phyloP scores from a whole-genome alignment of 2,888 invertebrate genomes.

The Agelastica alni region DNA sequence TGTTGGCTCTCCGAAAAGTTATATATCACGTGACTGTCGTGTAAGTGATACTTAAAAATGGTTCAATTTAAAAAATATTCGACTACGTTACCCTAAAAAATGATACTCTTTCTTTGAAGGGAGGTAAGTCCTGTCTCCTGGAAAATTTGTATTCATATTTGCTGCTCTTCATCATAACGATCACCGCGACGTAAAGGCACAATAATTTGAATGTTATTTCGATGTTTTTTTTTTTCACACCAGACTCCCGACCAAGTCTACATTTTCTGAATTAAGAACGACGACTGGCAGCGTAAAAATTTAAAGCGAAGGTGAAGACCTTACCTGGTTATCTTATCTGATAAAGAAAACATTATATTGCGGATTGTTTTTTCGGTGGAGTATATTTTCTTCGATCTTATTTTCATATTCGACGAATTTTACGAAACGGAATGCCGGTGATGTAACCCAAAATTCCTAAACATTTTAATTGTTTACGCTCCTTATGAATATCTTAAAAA shows the following conservation, averaged over 20 bases:
- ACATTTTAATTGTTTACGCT: too few relatives aligned
- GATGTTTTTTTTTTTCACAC: too few relatives aligned
- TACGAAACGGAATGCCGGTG: not conserved
- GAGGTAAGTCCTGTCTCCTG: constrained; percentile 17
- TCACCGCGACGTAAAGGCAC: too few relatives aligned
- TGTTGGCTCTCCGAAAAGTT: too few relatives aligned
- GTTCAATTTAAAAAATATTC: too few relatives aligned
- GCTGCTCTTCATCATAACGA: too few relatives aligned
- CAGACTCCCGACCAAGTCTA: constrained; percentile 1
- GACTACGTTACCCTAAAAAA: constrained; percentile 34
- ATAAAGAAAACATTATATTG: too few relatives aligned
- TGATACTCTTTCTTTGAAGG: constrained; percentile 24
- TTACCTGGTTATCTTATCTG: constrained; percentile 33
- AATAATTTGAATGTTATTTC: too few relatives aligned
- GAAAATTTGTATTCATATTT: constrained; percentile 3
- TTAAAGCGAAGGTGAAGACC: not conserved
- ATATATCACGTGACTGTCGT: too few relatives aligned
- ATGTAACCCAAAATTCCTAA: not conserved
- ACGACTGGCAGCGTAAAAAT: constrained; percentile 18
- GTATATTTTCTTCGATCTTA: constrained; percentile 9
- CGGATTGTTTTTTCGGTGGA: too few relatives aligned
- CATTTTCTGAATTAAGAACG: constrained; percentile 14
- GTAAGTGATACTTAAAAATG: not conserved
- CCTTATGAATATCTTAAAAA: too few relatives aligned
- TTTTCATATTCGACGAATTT: constrained; percentile 7